Base-by-base conservation (phyloP, 2,888 invertebrate genomes). In the Pollenia labialis region DNA sequence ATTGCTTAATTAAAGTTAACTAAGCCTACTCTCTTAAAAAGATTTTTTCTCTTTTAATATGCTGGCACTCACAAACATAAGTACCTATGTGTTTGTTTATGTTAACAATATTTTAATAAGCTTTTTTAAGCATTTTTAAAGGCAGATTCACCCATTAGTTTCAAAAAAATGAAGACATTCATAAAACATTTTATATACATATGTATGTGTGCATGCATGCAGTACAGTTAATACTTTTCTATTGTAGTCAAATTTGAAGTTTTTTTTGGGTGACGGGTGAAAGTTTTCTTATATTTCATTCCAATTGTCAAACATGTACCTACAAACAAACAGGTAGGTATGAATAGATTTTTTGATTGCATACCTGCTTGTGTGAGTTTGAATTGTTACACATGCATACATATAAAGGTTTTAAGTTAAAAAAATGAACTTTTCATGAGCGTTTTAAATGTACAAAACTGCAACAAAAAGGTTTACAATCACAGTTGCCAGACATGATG, bases 151-250 rank as follows among this genome's bases (percentile, higher is more conserved):
- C 32, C 32, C 32, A 32, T 32, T 32, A 6, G 32, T 32, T 32
- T 32, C 32, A 1, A 32, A 32, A 4, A 32, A 32, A 32, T 6
- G 23, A 6, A 6, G 6, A 32, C 32, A 32, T 32, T 32, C 32
- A 32, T 32, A 32, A 32, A 32, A 32, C 32, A 32, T 4, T 32
- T 32, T 52, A 44, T 12, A 18, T 56, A 71, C 42, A 16, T 71
- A 58, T 48, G 46, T 60, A 23, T 60, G 14, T 64, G 18, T 71
- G 75, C 66, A 46, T 58, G 44, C 23, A 76, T 75, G 75, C 18
- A 58, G 77, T 83, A 86, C 83, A 83, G 83, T 86, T 80, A 86
- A 76, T 72, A 56, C 83, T 66, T 80, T 71, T 75, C 80, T 80
- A 86, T 80, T 80, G 44, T 80, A 83, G 86, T 83, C 42, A 86